Conservation (phyloP, 1,140 invertebrate genomes). For the Drosophila insularis region DNA sequence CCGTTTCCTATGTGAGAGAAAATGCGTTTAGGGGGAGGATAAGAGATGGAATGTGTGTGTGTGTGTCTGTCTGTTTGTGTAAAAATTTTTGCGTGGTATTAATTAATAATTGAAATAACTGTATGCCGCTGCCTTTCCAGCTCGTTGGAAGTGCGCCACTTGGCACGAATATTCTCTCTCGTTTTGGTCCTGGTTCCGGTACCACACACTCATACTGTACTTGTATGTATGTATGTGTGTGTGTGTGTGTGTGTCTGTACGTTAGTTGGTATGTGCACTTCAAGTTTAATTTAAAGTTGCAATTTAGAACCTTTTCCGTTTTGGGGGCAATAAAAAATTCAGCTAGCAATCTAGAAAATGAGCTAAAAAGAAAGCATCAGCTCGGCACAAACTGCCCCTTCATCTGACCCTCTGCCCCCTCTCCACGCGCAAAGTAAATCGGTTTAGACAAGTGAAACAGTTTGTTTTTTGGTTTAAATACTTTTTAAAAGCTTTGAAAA, state of each 20-base stretch:
- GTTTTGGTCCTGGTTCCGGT: background rate
- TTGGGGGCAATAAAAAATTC: conserved; percentile 72
- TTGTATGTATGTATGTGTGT: conserved; percentile 1
- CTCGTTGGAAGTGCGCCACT: conserved; percentile 49
- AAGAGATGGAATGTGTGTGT: background rate
- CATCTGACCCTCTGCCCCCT: too few relatives aligned
- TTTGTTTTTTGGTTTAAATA: too few relatives aligned
- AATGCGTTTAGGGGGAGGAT: background rate
- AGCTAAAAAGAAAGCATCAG: conserved; percentile 26
- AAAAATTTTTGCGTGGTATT: conserved; percentile 54
- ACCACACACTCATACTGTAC: background rate
- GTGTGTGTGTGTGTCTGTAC: conserved; percentile 24
- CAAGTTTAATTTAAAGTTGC: conserved; percentile 70
- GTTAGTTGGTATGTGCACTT: conserved; percentile 35
- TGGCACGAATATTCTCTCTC: conserved; percentile 30
- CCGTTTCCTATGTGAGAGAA: conserved; percentile 31
- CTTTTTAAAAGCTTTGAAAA: too few relatives aligned
- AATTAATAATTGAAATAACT: conserved; percentile 75
- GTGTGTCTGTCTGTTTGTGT: conserved; percentile 5
- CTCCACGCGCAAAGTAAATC: too few relatives aligned
- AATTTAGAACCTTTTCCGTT: conserved; percentile 63
- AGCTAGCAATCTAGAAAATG: conserved; percentile 60
- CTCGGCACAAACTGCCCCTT: too few relatives aligned
- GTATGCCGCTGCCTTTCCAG: conserved; percentile 20
- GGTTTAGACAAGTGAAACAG: too few relatives aligned